phyloP scores from a whole-genome alignment of 2,888 invertebrate species.

The Liopterus haemorrhoidalis region DNA sequence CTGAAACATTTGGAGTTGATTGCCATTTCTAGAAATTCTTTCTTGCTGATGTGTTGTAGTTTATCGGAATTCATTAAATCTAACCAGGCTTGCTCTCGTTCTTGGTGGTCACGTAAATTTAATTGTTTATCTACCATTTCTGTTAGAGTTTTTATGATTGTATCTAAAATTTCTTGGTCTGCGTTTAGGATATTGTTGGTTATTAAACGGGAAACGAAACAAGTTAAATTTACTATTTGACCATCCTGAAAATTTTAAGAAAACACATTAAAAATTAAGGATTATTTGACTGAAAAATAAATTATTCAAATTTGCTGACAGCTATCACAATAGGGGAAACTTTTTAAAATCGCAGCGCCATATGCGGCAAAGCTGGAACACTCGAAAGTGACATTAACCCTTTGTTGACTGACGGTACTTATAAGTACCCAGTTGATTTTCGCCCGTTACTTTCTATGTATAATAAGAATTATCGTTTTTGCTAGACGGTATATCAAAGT shows the following conservation, averaged over 20 bases:
- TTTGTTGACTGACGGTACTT: too few relatives aligned
- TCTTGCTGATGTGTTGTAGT: slow-evolving; percentile 53
- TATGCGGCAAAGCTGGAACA: too few relatives aligned
- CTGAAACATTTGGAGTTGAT: slow-evolving; percentile 62
- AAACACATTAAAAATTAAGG: too few relatives aligned
- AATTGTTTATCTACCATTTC: slow-evolving; percentile 35
- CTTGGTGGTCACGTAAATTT: slow-evolving; percentile 52
- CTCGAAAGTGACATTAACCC: too few relatives aligned
- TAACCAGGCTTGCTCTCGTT: slow-evolving; percentile 67
- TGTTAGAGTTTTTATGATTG: slow-evolving; percentile 50
- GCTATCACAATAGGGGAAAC: too few relatives aligned
- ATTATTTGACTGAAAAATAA: too few relatives aligned
- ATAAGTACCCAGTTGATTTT: too few relatives aligned
- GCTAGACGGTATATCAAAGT: too few relatives aligned
- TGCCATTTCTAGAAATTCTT: slow-evolving; percentile 56
- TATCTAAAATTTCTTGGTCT: slow-evolving; percentile 50
- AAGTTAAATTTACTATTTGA: slow-evolving; percentile 46
- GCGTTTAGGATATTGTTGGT: slow-evolving; percentile 41
- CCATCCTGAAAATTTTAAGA: slow-evolving; percentile 49
- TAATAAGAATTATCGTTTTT: too few relatives aligned
- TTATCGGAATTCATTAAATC: slow-evolving; percentile 61
- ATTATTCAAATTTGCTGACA: too few relatives aligned
- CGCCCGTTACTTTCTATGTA: too few relatives aligned
- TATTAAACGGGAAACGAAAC: slow-evolving; percentile 42
- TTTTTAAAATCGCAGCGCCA: too few relatives aligned